phyloP scores from a whole-genome alignment of 2,797 vertebrate species.

The Eurystomus glaucurus region DNA sequence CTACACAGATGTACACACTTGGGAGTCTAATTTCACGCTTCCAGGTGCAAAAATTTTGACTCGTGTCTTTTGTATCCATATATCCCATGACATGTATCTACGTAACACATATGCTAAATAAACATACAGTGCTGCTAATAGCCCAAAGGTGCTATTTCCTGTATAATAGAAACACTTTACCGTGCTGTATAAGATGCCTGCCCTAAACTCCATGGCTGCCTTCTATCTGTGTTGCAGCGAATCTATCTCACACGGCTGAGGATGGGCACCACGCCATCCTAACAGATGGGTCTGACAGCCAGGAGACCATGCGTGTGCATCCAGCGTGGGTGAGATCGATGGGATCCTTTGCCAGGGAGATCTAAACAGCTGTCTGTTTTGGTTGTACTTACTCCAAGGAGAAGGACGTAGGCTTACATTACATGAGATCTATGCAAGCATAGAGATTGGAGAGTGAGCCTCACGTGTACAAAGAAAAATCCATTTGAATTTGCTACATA shows the following conservation, averaged over 20 bases:
- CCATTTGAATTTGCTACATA: background rate
- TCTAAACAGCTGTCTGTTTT: slow-evolving; percentile 48
- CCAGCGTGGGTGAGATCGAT: slow-evolving; percentile 6
- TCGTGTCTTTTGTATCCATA: background rate
- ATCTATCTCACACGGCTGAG: background rate
- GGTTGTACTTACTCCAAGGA: background rate
- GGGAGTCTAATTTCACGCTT: slow-evolving; percentile 12
- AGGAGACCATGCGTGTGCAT: background rate
- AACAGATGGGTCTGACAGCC: slow-evolving; percentile 30
- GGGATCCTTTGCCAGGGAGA: background rate
- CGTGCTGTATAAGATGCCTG: fast-evolving
- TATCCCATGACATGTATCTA: background rate
- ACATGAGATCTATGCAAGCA: background rate
- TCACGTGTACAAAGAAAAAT: background rate
- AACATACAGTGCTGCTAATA: background rate
- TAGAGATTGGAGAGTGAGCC: background rate
- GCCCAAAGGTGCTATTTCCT: slow-evolving; percentile 22
- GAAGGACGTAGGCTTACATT: background rate
- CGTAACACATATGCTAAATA: background rate
- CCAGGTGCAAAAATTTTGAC: slow-evolving; percentile 48
- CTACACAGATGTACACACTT: background rate
- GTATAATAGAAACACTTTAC: background rate
- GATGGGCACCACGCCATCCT: background rate
- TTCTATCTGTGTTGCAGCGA: background rate
- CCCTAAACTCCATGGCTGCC: background rate